Conservation (phyloP, 2,797 vertebrate species). For the Choloepus didactylus region DNA sequence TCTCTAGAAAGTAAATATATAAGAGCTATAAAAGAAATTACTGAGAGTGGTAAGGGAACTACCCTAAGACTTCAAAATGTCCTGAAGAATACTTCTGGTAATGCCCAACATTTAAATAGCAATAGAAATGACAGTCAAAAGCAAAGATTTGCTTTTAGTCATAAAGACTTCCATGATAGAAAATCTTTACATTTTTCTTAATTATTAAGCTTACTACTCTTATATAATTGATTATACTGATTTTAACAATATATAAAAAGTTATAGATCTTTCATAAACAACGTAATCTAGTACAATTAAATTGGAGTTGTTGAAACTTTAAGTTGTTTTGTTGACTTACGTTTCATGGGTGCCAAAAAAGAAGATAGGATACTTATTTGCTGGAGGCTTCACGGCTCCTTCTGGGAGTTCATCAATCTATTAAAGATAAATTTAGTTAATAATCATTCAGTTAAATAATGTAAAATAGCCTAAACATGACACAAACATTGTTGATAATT, state of each 20-base stretch:
- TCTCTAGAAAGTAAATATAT: not conserved
- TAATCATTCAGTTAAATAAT: not conserved
- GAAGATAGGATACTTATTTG: conserved; percentile 99
- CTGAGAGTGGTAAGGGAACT: not conserved
- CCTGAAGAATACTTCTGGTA: not conserved
- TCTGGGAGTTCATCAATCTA: conserved; percentile 99
- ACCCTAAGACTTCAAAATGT: not conserved
- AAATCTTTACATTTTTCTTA: conserved; percentile 4
- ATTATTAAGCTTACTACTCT: not conserved
- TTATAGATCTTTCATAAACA: not conserved
- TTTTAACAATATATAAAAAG: conserved; percentile 50
- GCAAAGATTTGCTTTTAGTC: not conserved
- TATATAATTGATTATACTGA: not conserved
- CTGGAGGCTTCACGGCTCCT: conserved; percentile 98
- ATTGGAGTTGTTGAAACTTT: not conserved
- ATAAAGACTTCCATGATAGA: not conserved
- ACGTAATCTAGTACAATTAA: conserved; percentile 5
- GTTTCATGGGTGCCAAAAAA: conserved; percentile 99
- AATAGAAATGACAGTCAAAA: conserved; percentile 12
- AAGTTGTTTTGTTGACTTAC: conserved; percentile 89
- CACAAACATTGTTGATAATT: conserved; percentile 12
- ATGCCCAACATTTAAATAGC: not conserved
- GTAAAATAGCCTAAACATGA: not conserved
- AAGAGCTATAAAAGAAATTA: not conserved
- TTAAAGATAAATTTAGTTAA: conserved; percentile 80